Evolutionary conservation across 2,113 vertebrate genomes (phyloP).

Genomic region (Psophia crepitans): DNA sequence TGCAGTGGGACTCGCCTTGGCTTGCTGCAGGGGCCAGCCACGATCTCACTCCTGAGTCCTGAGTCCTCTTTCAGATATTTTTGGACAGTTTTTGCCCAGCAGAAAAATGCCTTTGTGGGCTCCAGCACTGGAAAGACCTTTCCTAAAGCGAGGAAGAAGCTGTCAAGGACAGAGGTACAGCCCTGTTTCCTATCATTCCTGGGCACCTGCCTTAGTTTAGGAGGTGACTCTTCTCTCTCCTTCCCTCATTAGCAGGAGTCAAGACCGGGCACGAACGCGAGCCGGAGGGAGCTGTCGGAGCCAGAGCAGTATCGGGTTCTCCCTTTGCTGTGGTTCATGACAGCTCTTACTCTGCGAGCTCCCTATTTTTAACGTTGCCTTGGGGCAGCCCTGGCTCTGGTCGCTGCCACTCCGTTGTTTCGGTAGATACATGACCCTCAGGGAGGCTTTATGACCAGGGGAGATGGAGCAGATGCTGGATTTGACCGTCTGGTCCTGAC

Average conservation of each 20-base stretch:
- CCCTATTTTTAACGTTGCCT: background rate
- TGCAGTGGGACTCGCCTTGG: background rate
- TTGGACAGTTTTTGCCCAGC: background rate
- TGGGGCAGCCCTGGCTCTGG: background rate
- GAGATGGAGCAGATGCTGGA: background rate
- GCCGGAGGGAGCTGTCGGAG: background rate
- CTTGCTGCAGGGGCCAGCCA: background rate
- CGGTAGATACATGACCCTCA: background rate
- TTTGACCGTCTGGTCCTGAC: background rate
- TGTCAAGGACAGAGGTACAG: background rate
- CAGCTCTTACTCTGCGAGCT: background rate
- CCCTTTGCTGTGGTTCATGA: background rate
- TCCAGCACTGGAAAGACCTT: background rate
- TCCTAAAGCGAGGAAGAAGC: background rate
- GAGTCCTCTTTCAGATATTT: background rate
- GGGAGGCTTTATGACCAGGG: background rate
- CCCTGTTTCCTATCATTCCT: background rate
- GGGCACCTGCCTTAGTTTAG: background rate
- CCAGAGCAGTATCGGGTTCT: background rate
- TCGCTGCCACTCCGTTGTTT: background rate
- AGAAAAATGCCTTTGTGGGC: background rate
- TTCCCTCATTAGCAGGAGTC: background rate
- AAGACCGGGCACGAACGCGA: fast-evolving
- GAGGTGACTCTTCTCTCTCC: background rate
- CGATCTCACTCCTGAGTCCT: fast-evolving